A percentile compares a stretch with the other conserved stretches of the same genome.
phyloP scores from a whole-genome alignment of 35 echinoderm and acorn worm genomes.

The Ophiothrix spiculata region DNA sequence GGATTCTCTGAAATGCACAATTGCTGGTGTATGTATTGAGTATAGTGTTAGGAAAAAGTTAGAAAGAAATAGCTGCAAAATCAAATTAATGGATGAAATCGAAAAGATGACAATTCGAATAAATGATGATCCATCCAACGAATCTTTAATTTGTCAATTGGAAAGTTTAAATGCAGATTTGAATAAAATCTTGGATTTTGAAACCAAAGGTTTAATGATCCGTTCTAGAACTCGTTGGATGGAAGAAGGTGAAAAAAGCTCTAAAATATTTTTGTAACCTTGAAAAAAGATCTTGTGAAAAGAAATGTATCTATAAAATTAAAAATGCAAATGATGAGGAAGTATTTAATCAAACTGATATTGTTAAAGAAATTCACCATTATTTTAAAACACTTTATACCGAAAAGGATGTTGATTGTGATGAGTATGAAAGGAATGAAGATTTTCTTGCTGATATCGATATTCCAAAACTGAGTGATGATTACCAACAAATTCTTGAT shows the following conservation, averaged over 20 bases:
- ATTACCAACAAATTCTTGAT: conserved; percentile 1
- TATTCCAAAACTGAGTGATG: conserved; percentile 1
- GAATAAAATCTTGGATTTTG: conserved; percentile 23
- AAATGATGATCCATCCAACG: neutral
- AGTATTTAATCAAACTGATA: neutral
- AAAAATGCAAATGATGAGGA: neutral
- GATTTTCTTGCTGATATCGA: neutral
- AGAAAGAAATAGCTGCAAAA: conserved; percentile 22
- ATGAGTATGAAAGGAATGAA: neutral
- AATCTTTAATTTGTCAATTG: neutral
- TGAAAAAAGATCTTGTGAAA: neutral
- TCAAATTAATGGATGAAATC: neutral
- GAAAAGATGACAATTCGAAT: conserved; percentile 23
- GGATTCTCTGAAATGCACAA: conserved; percentile 29
- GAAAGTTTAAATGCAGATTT: neutral
- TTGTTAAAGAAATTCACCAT: neutral
- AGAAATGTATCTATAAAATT: neutral
- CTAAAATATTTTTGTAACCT: neutral
- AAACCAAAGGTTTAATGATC: conserved; percentile 6
- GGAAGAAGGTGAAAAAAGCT: neutral
- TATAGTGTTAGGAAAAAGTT: conserved; percentile 21
- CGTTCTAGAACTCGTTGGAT: conserved; percentile 13
- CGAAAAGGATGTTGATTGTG: neutral
- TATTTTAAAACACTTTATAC: neutral
- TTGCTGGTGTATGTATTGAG: conserved; percentile 23